Evolutionary conservation across 2,113 vertebrate genomes (phyloP).

Genomic region (Engystomops pustulosus): DNA sequence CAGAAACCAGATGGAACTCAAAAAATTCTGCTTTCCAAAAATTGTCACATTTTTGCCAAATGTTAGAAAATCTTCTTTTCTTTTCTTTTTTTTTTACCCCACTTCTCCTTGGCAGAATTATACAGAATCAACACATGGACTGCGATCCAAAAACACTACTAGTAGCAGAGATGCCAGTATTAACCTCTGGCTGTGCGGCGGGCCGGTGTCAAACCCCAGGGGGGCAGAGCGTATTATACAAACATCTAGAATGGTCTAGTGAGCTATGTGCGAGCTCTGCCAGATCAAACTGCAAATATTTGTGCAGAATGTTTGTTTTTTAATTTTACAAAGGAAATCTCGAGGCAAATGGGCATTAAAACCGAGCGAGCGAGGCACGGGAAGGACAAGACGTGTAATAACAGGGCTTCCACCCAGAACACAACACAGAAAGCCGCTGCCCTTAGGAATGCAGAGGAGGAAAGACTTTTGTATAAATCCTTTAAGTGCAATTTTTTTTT

Average conservation of each 20-base stretch:
- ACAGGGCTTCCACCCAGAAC: neutral
- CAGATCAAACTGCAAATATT: conserved; percentile 39
- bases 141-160: neutral
- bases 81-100: neutral
- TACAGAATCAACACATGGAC: neutral
- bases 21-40: neutral
- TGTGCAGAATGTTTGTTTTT: conserved; percentile 35
- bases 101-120: neutral
- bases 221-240: conserved; percentile 12
- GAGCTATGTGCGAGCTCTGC: conserved; percentile 2
- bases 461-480: neutral
- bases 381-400: conserved; percentile 6
- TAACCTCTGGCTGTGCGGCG: neutral
- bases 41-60: neutral
- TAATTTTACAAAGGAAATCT: conserved; percentile 33
- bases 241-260: conserved; percentile 2
- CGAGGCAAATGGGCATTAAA: conserved; percentile 25
- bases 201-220: neutral
- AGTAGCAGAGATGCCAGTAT: neutral
- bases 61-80: neutral
- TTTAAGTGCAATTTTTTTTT: neutral
- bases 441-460: neutral
- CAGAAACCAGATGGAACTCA: neutral
- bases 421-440: neutral
- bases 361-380: neutral